Evolutionary conservation across 2,113 vertebrate species (phyloP).

Genomic region (Kobus ellipsiprymnus): DNA sequence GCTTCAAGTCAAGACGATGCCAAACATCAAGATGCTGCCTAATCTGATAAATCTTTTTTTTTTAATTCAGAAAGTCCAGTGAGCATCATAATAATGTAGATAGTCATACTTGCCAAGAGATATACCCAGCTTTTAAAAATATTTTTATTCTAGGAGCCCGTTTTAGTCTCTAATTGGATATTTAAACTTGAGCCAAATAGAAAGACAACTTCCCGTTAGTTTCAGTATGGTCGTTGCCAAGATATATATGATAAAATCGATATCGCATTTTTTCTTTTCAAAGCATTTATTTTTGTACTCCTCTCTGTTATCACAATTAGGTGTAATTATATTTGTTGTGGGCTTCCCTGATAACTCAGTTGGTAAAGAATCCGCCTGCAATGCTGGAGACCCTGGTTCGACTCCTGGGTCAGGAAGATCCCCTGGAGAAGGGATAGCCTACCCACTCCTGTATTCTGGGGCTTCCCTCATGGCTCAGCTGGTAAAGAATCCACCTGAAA

Average conservation of each 20-base stretch:
- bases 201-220: accelerated
- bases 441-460: not conserved
- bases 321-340: not conserved
- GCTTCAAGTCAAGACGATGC: not conserved
- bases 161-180: not conserved
- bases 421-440: not conserved
- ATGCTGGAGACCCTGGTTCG: not conserved
- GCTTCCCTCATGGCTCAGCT: not conserved
- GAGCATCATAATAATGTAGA: no score
- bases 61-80: not conserved
- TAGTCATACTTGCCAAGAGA: not conserved
- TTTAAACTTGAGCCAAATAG: not conserved
- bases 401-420: not conserved
- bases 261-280: not conserved
- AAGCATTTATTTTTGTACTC: not conserved
- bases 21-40: not conserved
- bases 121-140: not conserved
- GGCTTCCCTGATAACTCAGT: not conserved
- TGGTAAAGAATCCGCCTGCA: not conserved
- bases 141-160: not conserved
- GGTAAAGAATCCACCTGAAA: not conserved
- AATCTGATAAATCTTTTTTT: not conserved
- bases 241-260: not conserved
- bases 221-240: not conserved
- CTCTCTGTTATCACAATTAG: not conserved